These are phyloP conservation scores for Lottia scabra DNA, from an alignment of 2,888 invertebrate genomes.

Conservation along the genomic window DNA sequence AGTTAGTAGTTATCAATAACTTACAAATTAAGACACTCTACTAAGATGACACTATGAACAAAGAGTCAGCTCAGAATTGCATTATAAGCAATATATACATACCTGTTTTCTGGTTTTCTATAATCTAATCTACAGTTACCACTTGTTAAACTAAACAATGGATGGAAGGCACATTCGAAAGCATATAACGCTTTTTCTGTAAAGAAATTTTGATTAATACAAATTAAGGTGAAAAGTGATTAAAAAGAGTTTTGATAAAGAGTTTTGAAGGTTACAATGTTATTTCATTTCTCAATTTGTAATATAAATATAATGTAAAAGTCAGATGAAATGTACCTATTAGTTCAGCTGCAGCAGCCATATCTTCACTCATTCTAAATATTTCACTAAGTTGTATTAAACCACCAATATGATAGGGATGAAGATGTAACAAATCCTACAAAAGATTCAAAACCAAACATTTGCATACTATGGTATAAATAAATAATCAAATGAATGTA, in stretches of 20 bases:
- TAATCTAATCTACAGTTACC: constrained; percentile 84
- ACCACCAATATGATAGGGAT: constrained; percentile 85
- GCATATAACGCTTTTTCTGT: constrained; percentile 81
- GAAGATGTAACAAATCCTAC: constrained; percentile 78
- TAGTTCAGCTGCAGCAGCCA: constrained; percentile 82
- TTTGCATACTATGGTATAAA: too few species aligned
- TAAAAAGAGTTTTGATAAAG: too few species aligned
- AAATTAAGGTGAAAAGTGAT: too few species aligned
- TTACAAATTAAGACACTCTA: too few species aligned
- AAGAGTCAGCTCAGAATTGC: too few species aligned
- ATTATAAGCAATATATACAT: constrained; percentile 17
- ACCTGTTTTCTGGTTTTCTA: constrained; percentile 84
- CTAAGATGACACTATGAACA: too few species aligned
- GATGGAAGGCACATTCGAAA: constrained; percentile 83
- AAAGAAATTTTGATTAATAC: constrained; percentile 24
- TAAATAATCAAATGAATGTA: too few species aligned
- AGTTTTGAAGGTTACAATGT: too few species aligned
- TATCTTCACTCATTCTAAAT: constrained; percentile 82
- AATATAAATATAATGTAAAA: too few species aligned
- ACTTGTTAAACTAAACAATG: constrained; percentile 81
- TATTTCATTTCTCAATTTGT: too few species aligned
- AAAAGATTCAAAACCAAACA: constrained; percentile 29
- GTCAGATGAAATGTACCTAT: constrained; percentile 69
- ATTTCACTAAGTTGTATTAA: constrained; percentile 85
- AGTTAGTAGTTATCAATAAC: too few species aligned